Conservation (phyloP, 2,888 invertebrate species). For the Ormyrus pomaceus region DNA sequence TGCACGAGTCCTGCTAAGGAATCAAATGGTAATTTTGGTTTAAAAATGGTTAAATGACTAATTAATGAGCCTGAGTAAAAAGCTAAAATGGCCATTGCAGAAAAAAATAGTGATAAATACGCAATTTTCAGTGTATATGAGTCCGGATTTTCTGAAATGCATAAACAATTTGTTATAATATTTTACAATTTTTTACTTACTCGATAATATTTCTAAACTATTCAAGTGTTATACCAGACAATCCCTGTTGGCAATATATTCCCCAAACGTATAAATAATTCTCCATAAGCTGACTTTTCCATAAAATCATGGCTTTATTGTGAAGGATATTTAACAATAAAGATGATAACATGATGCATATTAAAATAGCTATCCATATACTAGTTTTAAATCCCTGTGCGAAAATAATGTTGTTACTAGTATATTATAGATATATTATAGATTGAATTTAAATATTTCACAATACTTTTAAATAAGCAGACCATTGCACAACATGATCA, state of each 20-base stretch:
- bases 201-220: not conserved
- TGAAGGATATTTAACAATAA: not conserved
- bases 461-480: too few relatives aligned
- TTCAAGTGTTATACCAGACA: slow-evolving; percentile 23
- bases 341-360: not conserved
- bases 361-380: too few relatives aligned
- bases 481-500: too few relatives aligned
- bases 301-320: not conserved
- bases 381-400: too few relatives aligned
- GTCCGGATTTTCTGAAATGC: not conserved
- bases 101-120: slow-evolving; percentile 18
- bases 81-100: slow-evolving; percentile 21
- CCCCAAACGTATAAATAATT: slow-evolving; percentile 50
- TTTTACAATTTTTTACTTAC: not conserved
- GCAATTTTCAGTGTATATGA: slow-evolving; percentile 23
- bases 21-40: slow-evolving; percentile 20
- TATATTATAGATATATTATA: too few relatives aligned
- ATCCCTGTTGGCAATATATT: slow-evolving; percentile 61
- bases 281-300: slow-evolving; percentile 1
- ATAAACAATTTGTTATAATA: not conserved
- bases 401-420: too few relatives aligned
- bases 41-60: slow-evolving; percentile 24
- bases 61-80: slow-evolving; percentile 40
- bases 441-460: too few relatives aligned
- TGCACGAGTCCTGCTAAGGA: slow-evolving; percentile 4